Evolutionary conservation across 2,113 vertebrate species (phyloP).

Genomic region (Xiphorhynchus elegans): DNA sequence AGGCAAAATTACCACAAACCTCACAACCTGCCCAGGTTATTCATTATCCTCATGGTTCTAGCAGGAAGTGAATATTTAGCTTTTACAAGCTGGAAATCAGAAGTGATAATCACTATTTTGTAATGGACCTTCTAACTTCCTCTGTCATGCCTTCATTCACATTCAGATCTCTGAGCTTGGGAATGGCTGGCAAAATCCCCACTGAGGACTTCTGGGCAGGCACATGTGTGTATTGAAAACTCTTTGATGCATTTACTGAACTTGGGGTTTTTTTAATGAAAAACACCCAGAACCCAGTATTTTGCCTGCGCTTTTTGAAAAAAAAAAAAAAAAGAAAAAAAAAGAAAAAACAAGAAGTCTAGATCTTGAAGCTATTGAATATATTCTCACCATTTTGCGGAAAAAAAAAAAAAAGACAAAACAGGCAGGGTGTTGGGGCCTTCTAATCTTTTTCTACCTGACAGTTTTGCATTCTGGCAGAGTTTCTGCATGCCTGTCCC

Average conservation of each 20-base stretch:
- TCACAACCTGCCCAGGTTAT: neutral
- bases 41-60: neutral
- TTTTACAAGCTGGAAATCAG: neutral
- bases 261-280: neutral
- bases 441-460: neutral
- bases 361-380: neutral
- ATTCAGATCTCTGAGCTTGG: neutral
- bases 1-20: neutral
- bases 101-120: neutral
- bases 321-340: neutral
- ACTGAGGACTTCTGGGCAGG: neutral
- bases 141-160: neutral
- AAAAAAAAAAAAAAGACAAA: neutral
- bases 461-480: neutral
- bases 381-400: neutral
- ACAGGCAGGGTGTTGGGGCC: neutral
- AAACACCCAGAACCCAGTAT: fast-evolving
- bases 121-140: neutral
- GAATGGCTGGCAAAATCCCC: neutral
- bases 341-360: neutral
- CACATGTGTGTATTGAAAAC: fast-evolving
- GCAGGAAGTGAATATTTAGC: neutral
- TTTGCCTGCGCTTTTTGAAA: neutral
- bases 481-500: fast-evolving
- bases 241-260: neutral